A percentile compares a stretch with the other conserved stretches of the same genome.
Evolutionary conservation across 2,113 vertebrate genomes (phyloP).

Genomic region (Onychostoma macrolepis): DNA sequence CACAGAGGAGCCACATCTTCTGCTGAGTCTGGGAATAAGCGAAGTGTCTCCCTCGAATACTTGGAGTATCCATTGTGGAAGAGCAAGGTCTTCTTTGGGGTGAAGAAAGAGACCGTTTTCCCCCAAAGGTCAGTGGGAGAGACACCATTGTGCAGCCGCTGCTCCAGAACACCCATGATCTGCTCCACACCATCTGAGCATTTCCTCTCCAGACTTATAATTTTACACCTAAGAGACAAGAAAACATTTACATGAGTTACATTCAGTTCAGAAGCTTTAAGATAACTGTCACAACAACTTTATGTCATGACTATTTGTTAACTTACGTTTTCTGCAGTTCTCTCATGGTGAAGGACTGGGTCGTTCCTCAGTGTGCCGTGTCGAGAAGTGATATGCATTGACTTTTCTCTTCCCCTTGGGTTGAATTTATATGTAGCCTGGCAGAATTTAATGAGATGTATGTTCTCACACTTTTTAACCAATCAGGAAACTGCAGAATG

Average conservation of each 20-base stretch:
- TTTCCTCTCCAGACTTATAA: slow-evolving; percentile 72
- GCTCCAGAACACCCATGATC: slow-evolving; percentile 64
- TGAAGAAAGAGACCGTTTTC: slow-evolving; percentile 72
- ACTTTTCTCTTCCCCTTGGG: slow-evolving; percentile 45
- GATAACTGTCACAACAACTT: not conserved
- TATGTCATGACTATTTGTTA: not conserved
- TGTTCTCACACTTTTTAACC: slow-evolving; percentile 76
- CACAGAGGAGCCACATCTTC: slow-evolving; percentile 70
- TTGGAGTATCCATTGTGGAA: slow-evolving; percentile 72
- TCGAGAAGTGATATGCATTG: slow-evolving; percentile 48
- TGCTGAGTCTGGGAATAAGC: slow-evolving; percentile 66
- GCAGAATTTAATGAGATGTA: slow-evolving; percentile 62
- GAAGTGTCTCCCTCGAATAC: slow-evolving; percentile 72
- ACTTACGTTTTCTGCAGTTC: slow-evolving; percentile 73
- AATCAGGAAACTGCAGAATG: slow-evolving; percentile 67
- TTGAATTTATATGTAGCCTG: slow-evolving; percentile 63
- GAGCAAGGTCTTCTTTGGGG: slow-evolving; percentile 68
- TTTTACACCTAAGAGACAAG: slow-evolving; percentile 65
- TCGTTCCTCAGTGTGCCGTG: slow-evolving; percentile 33
- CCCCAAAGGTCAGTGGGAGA: slow-evolving; percentile 72
- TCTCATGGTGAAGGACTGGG: slow-evolving; percentile 66
- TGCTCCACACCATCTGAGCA: slow-evolving; percentile 65
- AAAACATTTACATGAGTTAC: not conserved
- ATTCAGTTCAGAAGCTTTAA: not conserved
- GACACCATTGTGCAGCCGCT: slow-evolving; percentile 61